phyloP scores from a whole-genome alignment of 2,888 invertebrate species.

The Microdon myrmicae region DNA sequence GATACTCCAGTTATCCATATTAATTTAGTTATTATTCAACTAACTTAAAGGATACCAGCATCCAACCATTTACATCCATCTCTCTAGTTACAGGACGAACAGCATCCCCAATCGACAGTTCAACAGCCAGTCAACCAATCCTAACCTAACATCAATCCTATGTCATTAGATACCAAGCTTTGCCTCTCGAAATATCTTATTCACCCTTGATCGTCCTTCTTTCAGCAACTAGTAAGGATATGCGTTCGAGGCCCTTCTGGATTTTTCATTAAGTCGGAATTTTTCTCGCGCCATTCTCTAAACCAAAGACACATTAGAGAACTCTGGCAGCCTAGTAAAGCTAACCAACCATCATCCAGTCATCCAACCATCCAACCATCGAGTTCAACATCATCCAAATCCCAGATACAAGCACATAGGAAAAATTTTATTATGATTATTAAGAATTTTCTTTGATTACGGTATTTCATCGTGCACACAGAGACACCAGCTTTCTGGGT shows the following conservation, averaged over 20 bases:
- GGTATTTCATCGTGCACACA: constrained; percentile 43
- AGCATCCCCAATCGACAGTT: constrained; percentile 5
- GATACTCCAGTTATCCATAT: constrained; percentile 55
- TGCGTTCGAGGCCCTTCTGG: constrained; percentile 26
- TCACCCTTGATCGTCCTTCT: neutral
- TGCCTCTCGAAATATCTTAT: too few species aligned
- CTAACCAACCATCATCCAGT: constrained; percentile 7
- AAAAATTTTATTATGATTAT: constrained; percentile 50
- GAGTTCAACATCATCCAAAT: too few species aligned
- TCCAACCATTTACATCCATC: constrained; percentile 28
- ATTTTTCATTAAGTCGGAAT: constrained; percentile 49
- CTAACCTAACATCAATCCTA: constrained; percentile 44
- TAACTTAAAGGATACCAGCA: constrained; percentile 44
- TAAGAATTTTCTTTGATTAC: constrained; percentile 52
- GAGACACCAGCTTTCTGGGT: constrained; percentile 36
- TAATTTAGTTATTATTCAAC: constrained; percentile 54
- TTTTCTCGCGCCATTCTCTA: constrained; percentile 33
- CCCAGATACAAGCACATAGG: constrained; percentile 44
- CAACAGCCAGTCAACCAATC: constrained; percentile 34
- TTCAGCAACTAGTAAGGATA: constrained; percentile 12
- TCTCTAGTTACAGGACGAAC: constrained; percentile 20
- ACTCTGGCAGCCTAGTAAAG: constrained; percentile 2
- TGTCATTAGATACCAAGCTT: constrained; percentile 44
- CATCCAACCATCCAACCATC: constrained; percentile 13
- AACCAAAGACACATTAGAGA: constrained; percentile 28